Evolutionary conservation across 2,113 vertebrate genomes (phyloP).

Genomic region (Carlito syrichta): DNA sequence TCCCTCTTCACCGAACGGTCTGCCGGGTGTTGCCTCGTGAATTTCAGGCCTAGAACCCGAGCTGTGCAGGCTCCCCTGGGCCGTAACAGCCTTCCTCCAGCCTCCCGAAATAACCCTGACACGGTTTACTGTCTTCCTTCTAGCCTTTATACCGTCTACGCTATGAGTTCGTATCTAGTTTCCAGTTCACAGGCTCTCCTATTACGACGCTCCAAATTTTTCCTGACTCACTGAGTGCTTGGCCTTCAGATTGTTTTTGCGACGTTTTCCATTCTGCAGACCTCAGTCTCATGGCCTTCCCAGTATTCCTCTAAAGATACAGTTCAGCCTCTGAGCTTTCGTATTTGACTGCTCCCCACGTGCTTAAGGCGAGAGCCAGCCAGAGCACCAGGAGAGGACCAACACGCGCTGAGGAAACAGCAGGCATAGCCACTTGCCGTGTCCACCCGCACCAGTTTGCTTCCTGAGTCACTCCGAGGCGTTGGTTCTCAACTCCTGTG

Average conservation of each 20-base stretch:
- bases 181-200: constrained; percentile 48
- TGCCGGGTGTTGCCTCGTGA: constrained; percentile 37
- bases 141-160: not conserved
- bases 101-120: constrained; percentile 48
- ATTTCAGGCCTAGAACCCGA: not conserved
- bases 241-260: constrained; percentile 38
- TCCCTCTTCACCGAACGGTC: not conserved
- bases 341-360: not conserved
- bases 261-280: constrained; percentile 26
- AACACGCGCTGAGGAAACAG: constrained; percentile 9
- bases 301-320: constrained; percentile 28
- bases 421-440: not conserved
- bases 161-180: constrained; percentile 61
- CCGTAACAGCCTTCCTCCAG: not conserved
- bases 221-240: constrained; percentile 62
- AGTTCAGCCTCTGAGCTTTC: not conserved
- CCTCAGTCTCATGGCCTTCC: constrained; percentile 31
- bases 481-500: not conserved
- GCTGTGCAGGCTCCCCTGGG: not conserved
- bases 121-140: constrained; percentile 30
- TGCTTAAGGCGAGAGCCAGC: not conserved
- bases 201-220: constrained; percentile 26
- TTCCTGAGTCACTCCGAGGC: not conserved
- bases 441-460: not conserved
- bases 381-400: constrained; percentile 31